These are phyloP conservation scores for Mustela nigripes DNA, from an alignment of 2,113 vertebrate genomes.

Conservation along the genomic window DNA sequence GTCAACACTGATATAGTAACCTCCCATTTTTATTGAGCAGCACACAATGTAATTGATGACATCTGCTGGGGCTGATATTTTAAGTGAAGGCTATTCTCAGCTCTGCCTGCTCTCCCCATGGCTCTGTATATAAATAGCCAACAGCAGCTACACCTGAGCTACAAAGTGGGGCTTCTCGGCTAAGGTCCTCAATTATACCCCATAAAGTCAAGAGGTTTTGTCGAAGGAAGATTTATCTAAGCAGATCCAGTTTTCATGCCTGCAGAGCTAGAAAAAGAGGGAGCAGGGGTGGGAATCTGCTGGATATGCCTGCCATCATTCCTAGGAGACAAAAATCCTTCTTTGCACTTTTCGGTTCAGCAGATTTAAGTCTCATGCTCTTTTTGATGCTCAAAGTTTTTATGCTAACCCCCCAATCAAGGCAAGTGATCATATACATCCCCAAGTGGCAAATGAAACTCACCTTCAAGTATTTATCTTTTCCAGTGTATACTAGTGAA, in stretches of 20 bases:
- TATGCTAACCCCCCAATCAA: neutral
- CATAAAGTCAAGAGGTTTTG: slow-evolving; percentile 15
- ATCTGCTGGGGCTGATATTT: slow-evolving; percentile 62
- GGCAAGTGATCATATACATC: neutral
- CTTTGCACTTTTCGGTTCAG: neutral
- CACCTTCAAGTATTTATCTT: neutral
- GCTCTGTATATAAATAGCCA: slow-evolving; percentile 57
- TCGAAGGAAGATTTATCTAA: neutral
- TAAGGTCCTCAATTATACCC: neutral
- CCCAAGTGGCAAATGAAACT: neutral
- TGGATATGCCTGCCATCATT: neutral
- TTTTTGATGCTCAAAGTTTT: neutral
- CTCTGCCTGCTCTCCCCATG: neutral
- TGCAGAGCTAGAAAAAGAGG: neutral
- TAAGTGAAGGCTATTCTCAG: slow-evolving; percentile 62
- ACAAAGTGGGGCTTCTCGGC: neutral
- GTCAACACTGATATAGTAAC: slow-evolving; percentile 45
- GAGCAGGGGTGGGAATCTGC: neutral
- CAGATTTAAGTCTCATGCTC: neutral
- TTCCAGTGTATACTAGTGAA: neutral
- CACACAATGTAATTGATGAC: slow-evolving; percentile 55
- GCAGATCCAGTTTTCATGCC: neutral
- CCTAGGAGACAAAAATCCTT: neutral
- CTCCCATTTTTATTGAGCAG: slow-evolving; percentile 65
- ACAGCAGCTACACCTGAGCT: neutral